phyloP scores from a whole-genome alignment of 2,797 vertebrate species.

The Amblyopsis hoosieri region DNA sequence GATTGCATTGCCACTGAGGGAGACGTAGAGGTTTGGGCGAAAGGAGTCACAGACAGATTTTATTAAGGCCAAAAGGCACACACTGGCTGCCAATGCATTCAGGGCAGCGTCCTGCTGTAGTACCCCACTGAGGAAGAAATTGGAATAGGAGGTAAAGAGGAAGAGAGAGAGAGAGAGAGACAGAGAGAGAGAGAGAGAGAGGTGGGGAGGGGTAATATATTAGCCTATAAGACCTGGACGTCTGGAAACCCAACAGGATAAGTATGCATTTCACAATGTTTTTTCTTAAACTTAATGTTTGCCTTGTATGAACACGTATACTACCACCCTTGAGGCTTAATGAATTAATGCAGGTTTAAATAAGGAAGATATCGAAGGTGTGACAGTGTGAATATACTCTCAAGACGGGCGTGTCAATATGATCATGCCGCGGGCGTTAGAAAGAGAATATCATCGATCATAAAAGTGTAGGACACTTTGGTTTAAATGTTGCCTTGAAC shows the following conservation, averaged over 20 bases:
- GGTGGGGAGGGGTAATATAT: not conserved
- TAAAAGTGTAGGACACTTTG: not conserved
- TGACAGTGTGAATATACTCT: no score
- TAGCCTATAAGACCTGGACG: not conserved
- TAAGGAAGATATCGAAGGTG: no score
- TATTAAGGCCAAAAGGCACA: conserved; percentile 26
- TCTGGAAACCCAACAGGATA: no score
- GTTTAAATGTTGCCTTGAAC: conserved; percentile 35
- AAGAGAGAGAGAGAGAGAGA: not conserved
- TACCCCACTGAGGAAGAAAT: conserved; percentile 15
- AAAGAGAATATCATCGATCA: no score
- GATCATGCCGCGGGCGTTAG: no score
- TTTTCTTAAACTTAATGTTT: no score
- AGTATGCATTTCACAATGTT: no score
- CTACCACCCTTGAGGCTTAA: no score
- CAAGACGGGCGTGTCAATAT: no score
- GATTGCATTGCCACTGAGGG: conserved; percentile 29
- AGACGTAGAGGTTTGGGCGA: no score
- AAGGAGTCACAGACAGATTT: conserved; percentile 5
- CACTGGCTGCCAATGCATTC: not conserved
- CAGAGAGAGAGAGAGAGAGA: conserved; percentile 1
- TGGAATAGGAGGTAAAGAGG: conserved; percentile 1
- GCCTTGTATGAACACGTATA: no score
- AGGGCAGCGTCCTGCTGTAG: conserved; percentile 14
- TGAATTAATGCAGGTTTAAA: no score